These are phyloP conservation scores for Phyllotreta cruciferae DNA, from an alignment of 2,888 invertebrate species.

Conservation along the genomic window DNA sequence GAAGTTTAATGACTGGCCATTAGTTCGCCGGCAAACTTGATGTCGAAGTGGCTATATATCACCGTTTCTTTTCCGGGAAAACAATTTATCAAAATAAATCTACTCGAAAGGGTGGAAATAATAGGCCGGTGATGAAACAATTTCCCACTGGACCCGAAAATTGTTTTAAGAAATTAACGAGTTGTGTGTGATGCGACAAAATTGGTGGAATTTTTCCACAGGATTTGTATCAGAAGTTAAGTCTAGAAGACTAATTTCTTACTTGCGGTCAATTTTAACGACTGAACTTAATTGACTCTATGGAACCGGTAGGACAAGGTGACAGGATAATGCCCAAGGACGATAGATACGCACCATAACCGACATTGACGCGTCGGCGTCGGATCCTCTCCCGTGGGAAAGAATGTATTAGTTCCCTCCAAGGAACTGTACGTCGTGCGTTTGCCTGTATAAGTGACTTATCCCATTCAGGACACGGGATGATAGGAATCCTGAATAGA, in stretches of 20 bases:
- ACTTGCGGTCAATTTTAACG: not conserved
- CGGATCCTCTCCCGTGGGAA: conserved; percentile 17
- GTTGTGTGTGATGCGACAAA: conserved; percentile 5
- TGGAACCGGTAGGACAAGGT: not conserved
- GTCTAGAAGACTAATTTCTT: conserved; percentile 2
- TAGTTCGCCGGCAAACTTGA: conserved; percentile 28
- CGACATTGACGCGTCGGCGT: not conserved
- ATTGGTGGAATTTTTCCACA: not conserved
- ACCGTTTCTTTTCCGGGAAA: conserved; percentile 29
- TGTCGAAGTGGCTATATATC: conserved; percentile 33
- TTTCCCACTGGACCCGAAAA: conserved; percentile 20
- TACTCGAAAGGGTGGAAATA: conserved; percentile 29
- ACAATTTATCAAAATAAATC: conserved; percentile 36
- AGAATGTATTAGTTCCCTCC: conserved; percentile 18
- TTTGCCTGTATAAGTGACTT: conserved; percentile 13
- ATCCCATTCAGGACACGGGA: not conserved
- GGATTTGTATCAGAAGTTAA: not conserved
- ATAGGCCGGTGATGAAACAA: conserved; percentile 19
- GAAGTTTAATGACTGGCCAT: conserved; percentile 32
- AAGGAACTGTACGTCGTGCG: conserved; percentile 8
- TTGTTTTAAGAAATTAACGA: conserved; percentile 22
- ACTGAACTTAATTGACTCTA: no score
- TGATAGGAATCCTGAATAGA: no score
- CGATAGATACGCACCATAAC: conserved; percentile 6
- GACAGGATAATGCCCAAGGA: conserved; percentile 22